Conservation (phyloP, 2,888 invertebrate species). For the Tubulanus polymorphus region DNA sequence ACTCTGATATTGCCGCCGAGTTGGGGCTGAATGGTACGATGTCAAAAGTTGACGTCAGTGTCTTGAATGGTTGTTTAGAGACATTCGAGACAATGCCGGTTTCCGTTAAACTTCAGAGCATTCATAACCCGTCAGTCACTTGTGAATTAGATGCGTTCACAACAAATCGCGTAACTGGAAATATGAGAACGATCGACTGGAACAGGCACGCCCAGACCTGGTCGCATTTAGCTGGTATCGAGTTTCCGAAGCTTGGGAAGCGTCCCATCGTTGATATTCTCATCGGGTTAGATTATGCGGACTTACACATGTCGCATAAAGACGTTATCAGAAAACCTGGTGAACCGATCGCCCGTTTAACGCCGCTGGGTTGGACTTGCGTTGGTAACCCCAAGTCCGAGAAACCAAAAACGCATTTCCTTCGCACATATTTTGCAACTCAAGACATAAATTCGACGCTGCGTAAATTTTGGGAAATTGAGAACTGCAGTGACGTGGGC, state of each 20-base stretch:
- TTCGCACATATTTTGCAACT: neutral
- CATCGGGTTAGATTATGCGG: slow-evolving; percentile 12
- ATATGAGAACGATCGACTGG: slow-evolving; percentile 6
- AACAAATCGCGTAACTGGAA: slow-evolving; percentile 3
- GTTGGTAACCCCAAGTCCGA: slow-evolving; percentile 1
- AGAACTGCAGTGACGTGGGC: neutral
- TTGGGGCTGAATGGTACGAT: neutral
- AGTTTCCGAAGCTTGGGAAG: slow-evolving; percentile 1
- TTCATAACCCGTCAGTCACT: no score
- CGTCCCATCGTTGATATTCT: slow-evolving; percentile 5
- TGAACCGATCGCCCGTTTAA: slow-evolving; percentile 4
- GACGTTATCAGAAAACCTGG: slow-evolving; percentile 14
- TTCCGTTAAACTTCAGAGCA: neutral
- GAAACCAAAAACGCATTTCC: neutral
- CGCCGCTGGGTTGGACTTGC: slow-evolving; percentile 10
- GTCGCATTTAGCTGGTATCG: slow-evolving; percentile 3
- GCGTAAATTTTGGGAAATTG: slow-evolving; percentile 6
- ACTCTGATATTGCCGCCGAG: slow-evolving; percentile 2
- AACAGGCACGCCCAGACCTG: neutral
- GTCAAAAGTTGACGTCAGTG: neutral
- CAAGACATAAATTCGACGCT: neutral
- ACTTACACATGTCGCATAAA: neutral
- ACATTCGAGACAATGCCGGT: neutral
- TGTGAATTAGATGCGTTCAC: slow-evolving; percentile 1
- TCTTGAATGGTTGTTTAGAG: neutral